Percentiles rank a stretch among this genome's conserved stretches.
These are phyloP conservation scores for Tetragnatha montana DNA, from an alignment of 2,888 invertebrate genomes.

Conservation along the genomic window DNA sequence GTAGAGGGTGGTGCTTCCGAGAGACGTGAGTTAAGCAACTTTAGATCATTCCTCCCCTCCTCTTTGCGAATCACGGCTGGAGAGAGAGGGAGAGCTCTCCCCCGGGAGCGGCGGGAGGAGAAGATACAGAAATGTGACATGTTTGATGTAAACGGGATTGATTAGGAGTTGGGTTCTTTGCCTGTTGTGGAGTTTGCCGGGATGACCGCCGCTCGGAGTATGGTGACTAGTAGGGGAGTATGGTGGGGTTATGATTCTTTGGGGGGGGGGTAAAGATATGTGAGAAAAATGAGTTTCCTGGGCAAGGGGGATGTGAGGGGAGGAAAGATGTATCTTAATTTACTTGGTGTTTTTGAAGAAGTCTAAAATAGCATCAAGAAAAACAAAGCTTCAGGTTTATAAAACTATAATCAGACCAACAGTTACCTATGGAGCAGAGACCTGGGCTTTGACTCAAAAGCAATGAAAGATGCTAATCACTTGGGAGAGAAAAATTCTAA, in stretches of 20 bases:
- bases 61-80: slow-evolving; percentile 29
- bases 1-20: slow-evolving; percentile 13
- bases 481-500: no score
- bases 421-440: no score
- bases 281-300: no score
- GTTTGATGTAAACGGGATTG: slow-evolving; percentile 45
- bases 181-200: not conserved
- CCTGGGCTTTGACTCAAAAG: no score
- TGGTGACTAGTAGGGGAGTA: not conserved
- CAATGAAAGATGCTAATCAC: no score
- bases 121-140: slow-evolving; percentile 34
- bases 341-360: no score
- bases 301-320: no score
- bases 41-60: slow-evolving; percentile 40
- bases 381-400: no score
- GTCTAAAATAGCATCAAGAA: no score
- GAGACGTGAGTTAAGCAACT: slow-evolving; percentile 56
- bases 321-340: no score
- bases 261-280: not conserved
- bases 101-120: not conserved
- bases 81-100: slow-evolving; percentile 30
- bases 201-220: slow-evolving; percentile 30
- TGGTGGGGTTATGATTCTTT: not conserved
- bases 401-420: no score
- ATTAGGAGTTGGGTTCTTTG: not conserved